Conservation (phyloP, 2,888 invertebrate species). For the Scaptomyza caliginosa region DNA sequence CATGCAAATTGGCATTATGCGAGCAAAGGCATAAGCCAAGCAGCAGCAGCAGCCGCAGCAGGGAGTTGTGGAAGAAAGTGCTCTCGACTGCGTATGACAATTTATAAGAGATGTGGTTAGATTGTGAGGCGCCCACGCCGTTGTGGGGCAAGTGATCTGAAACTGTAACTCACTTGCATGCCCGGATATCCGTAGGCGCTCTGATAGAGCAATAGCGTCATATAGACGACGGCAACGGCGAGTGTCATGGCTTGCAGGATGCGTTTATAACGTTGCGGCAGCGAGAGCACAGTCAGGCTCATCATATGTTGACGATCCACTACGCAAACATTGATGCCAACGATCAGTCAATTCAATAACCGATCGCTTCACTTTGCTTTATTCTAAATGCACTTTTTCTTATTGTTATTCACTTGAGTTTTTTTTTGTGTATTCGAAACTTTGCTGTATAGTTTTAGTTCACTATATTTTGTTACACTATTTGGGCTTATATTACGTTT, state of each 20-base stretch:
- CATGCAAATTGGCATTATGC: conserved; percentile 64
- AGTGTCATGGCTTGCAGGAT: conserved; percentile 84
- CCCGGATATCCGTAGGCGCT: conserved; percentile 84
- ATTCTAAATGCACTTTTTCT: neutral
- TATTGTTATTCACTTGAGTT: conserved; percentile 8
- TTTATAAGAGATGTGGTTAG: conserved; percentile 35
- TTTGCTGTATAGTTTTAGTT: neutral
- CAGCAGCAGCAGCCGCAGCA: neutral
- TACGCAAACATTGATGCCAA: conserved; percentile 63
- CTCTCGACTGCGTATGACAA: conserved; percentile 55
- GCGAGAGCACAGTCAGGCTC: conserved; percentile 84
- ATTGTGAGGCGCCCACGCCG: conserved; percentile 1
- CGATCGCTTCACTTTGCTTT: conserved; percentile 1
- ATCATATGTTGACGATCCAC: conserved; percentile 77
- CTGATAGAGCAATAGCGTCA: conserved; percentile 84
- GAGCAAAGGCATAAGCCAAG: neutral
- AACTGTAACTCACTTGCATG: conserved; percentile 77
- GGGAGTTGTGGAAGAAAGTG: neutral
- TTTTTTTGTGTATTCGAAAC: neutral
- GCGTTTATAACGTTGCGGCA: conserved; percentile 84
- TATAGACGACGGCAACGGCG: conserved; percentile 83
- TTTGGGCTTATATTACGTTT: conserved; percentile 3
- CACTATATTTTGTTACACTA: conserved; percentile 1
- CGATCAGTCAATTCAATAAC: conserved; percentile 34
- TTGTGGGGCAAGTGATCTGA: too few species aligned